Conservation (phyloP, 2,113 vertebrate genomes). For the Ellobius talpinus region DNA sequence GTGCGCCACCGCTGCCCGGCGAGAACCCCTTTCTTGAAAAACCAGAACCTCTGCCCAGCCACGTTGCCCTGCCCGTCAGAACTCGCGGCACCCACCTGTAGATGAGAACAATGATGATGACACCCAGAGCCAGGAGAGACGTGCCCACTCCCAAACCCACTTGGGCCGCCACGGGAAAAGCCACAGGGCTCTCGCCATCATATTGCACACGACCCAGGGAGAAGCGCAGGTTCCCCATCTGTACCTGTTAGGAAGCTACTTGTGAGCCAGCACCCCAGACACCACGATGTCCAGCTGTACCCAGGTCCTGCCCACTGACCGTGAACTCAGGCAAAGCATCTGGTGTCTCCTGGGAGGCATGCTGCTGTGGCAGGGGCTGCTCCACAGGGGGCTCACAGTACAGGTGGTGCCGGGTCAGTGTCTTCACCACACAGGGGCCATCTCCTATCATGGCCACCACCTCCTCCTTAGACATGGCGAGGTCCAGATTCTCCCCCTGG, state of each 20-base stretch:
- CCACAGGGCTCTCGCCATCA: conserved; percentile 92
- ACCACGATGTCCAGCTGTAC: fast-evolving
- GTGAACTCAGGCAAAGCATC: conserved; percentile 95
- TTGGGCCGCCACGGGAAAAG: conserved; percentile 96
- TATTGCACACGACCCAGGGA: conserved; percentile 96
- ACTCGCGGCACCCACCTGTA: conserved; percentile 91
- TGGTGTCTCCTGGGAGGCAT: conserved; percentile 89
- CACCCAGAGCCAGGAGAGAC: conserved; percentile 95
- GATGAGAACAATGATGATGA: conserved; percentile 97
- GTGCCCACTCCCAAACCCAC: conserved; percentile 95
- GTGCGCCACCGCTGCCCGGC: too few relatives aligned
- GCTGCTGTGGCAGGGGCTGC: conserved; percentile 90
- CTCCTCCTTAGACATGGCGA: conserved; percentile 97
- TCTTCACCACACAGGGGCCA: conserved; percentile 95
- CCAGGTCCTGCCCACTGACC: conserved; percentile 84
- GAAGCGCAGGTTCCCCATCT: conserved; percentile 96
- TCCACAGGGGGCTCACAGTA: conserved; percentile 96
- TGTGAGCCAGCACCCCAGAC: neutral
- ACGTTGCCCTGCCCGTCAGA: neutral
- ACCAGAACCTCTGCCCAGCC: neutral
- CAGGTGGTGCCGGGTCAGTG: conserved; percentile 95
- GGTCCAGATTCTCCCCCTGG: conserved; percentile 97
- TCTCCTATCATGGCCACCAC: conserved; percentile 96
- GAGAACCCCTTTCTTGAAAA: neutral
- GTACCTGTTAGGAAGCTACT: conserved; percentile 88